Conservation (phyloP, 2,888 invertebrate genomes). For the Cheilosia vernalis region DNA sequence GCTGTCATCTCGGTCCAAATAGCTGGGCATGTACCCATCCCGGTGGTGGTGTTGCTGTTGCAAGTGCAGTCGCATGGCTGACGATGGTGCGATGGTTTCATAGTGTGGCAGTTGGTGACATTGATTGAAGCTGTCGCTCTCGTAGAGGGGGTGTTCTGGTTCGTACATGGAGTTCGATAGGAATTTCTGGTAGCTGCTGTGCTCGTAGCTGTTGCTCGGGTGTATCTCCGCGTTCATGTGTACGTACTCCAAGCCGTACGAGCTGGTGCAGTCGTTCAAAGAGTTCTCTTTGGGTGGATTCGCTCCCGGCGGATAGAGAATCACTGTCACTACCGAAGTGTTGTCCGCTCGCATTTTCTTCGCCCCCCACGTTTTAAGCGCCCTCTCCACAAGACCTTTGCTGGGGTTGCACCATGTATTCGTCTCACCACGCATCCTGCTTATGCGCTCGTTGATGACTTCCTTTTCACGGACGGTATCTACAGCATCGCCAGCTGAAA, state of each 20-base stretch:
- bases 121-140: constrained; percentile 33
- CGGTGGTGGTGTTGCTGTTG: constrained; percentile 35
- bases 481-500: constrained; percentile 92
- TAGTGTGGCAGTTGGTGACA: constrained; percentile 51
- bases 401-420: constrained; percentile 93
- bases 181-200: constrained; percentile 23
- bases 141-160: constrained; percentile 1
- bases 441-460: constrained; percentile 88
- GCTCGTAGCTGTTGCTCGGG: constrained; percentile 39
- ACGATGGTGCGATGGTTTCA: constrained; percentile 46
- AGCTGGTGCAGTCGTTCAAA: constrained; percentile 76
- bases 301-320: constrained; percentile 95
- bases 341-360: constrained; percentile 97
- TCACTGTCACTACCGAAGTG: constrained; percentile 94
- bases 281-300: constrained; percentile 24
- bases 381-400: constrained; percentile 92
- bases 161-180: not conserved
- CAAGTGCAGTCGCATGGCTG: constrained; percentile 34
- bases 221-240: constrained; percentile 76
- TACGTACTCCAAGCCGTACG: constrained; percentile 77
- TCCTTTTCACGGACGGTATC: constrained; percentile 93
- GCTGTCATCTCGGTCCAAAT: constrained; percentile 49
- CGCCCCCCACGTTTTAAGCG: constrained; percentile 91
- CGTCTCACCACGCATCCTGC: constrained; percentile 81
- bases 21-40: constrained; percentile 31